These are phyloP conservation scores for Axis porcinus DNA, from an alignment of 2,113 vertebrate species.

Conservation along the genomic window DNA sequence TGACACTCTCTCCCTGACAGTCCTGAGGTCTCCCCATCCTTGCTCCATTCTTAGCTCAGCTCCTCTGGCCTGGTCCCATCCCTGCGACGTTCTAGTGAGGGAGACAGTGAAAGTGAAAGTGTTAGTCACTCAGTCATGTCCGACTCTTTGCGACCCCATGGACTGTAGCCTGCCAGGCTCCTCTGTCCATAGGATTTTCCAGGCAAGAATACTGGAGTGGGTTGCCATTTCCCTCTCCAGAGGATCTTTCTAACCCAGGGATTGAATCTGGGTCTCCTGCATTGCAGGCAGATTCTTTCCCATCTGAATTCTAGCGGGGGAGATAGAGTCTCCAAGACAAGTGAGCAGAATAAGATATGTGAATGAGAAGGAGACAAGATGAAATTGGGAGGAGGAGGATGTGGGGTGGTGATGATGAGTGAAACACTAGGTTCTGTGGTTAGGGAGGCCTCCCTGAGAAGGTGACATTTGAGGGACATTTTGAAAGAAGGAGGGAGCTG, in stretches of 20 bases:
- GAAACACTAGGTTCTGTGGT: not conserved
- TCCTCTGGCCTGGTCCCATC: not conserved
- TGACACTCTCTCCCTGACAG: not conserved
- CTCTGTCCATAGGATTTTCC: not conserved
- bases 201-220: not conserved
- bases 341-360: not conserved
- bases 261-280: not conserved
- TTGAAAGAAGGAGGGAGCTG: not conserved
- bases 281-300: not conserved
- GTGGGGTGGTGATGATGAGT: not conserved
- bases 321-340: not conserved
- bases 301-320: not conserved
- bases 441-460: not conserved
- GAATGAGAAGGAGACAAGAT: not conserved
- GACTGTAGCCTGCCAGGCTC: too few relatives aligned
- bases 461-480: not conserved
- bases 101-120: not conserved
- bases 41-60: not conserved
- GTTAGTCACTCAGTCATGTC: too few relatives aligned
- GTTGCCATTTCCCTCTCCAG: not conserved
- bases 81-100: not conserved
- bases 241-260: not conserved
- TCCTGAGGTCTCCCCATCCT: not conserved
- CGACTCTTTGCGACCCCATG: too few relatives aligned
- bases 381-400: not conserved